These are phyloP conservation scores for Lepeophtheirus nordmannii DNA, from an alignment of 2,888 invertebrate genomes.

Conservation along the genomic window DNA sequence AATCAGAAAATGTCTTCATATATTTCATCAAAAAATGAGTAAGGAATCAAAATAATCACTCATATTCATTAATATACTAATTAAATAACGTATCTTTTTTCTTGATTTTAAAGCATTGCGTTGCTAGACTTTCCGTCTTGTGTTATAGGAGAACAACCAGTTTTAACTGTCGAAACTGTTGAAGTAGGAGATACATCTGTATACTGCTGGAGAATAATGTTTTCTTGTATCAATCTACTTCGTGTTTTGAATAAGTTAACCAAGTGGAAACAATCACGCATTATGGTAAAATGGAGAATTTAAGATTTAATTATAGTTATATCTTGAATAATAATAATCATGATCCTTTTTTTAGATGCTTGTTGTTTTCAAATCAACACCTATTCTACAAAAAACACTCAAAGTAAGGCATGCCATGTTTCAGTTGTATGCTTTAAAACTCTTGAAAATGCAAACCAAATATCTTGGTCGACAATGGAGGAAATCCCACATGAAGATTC, in stretches of 20 bases:
- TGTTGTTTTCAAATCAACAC: conserved; percentile 97
- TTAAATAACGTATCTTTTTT: no score
- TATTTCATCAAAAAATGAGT: conserved; percentile 79
- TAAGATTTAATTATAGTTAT: not conserved
- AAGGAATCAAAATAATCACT: conserved; percentile 29
- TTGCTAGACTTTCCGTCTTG: conserved; percentile 77
- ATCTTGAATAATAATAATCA: not conserved
- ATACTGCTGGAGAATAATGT: conserved; percentile 95
- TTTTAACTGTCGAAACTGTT: conserved; percentile 75
- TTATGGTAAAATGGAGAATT: conserved; percentile 46
- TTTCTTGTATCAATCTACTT: conserved; percentile 88
- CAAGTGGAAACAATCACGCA: conserved; percentile 98
- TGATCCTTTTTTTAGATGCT: conserved; percentile 50
- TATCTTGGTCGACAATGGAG: conserved; percentile 97
- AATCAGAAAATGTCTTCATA: conserved; percentile 93
- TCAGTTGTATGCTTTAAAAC: conserved; percentile 91
- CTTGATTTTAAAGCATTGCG: conserved; percentile 19
- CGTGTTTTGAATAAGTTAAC: conserved; percentile 93
- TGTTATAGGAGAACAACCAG: conserved; percentile 85
- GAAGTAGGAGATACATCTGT: conserved; percentile 61
- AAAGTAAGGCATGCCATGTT: conserved; percentile 87
- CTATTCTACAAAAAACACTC: conserved; percentile 85
- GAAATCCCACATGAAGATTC: conserved; percentile 97
- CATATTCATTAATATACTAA: no score
- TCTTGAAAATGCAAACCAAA: conserved; percentile 98